Base-by-base conservation (phyloP, 2,797 vertebrate genomes). In the Triplophysa bombifrons region DNA sequence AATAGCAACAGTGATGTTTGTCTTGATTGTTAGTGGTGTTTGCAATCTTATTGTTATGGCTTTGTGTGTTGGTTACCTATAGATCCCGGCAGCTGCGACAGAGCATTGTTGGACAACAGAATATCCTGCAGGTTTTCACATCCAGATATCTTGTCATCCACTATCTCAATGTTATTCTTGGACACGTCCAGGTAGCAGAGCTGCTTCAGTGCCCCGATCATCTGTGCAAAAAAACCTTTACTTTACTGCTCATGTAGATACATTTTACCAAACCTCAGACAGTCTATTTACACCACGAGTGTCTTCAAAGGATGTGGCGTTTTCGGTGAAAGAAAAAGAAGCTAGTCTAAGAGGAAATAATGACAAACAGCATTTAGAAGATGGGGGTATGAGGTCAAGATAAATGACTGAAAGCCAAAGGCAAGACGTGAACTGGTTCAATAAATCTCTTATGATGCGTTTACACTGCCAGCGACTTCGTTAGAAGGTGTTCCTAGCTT, bases 111-210 rank as follows among this genome's bases (percentile, higher is more conserved):
- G 82, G 97, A 99, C 50, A 99, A 93, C 60, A 99, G 90, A 10
- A 99, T 89, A 82, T 99, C 97, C 88, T 98, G 96, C 63, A 99
- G 93, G 84, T 88, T 97, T 89, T 99, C 97, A 90, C 97, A 98
- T 84, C 95, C 95, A 12, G 95, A 95, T 91, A 99, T 95, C 87
- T 97, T 96, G 90, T 98, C 97, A 78, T 99, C 97, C 44, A 99
- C 92, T 91, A 95, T 93, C 90, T 99, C 98, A 89, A 99, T 90
- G 88, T 94, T 98, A 93, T 99, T 99, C 91, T 99, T 99, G 74
- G 98, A 99, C 88, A 98, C 93, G 76, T 99, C 98, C 89, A 99
- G 91, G 89, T 99, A 99, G 2, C 92, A 92, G 83, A 99, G 92
- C 80, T 98, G 96, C 89, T 98, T 98, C 73, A 99, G 93, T 85